phyloP scores from a whole-genome alignment of 2,113 vertebrate genomes.

The Dinomys branickii region DNA sequence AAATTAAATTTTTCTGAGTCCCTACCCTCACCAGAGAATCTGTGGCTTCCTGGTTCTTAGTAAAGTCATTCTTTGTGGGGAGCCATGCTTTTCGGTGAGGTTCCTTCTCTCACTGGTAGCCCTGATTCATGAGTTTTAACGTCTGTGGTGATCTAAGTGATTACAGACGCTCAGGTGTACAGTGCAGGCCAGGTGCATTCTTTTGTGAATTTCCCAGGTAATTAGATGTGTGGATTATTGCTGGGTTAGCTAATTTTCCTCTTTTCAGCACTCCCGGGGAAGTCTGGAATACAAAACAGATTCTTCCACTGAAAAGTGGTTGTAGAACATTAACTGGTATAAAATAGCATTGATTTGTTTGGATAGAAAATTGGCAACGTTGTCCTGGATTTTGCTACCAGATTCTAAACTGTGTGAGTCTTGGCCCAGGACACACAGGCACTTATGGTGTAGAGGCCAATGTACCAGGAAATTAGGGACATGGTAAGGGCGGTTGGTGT shows the following conservation, averaged over 20 bases:
- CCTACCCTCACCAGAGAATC: background rate
- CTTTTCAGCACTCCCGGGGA: background rate
- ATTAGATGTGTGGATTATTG: constrained; percentile 31
- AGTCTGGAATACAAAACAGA: constrained; percentile 36
- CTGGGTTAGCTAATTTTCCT: background rate
- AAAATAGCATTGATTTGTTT: background rate
- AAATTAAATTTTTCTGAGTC: background rate
- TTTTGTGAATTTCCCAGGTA: constrained; percentile 46
- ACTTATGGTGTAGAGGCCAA: background rate
- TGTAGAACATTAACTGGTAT: background rate
- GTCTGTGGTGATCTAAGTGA: constrained; percentile 1
- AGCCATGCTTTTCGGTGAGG: background rate
- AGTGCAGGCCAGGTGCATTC: background rate
- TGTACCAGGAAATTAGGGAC: background rate
- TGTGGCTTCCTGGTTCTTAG: background rate
- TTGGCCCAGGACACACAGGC: background rate
- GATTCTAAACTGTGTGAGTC: background rate
- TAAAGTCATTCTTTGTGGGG: background rate
- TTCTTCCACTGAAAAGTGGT: background rate
- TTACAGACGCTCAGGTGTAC: constrained; percentile 28
- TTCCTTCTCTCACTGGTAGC: background rate
- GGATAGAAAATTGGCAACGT: no score
- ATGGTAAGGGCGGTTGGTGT: accelerated
- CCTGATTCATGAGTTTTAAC: constrained; percentile 29
- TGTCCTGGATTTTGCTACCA: background rate